Evolutionary conservation across 2,888 invertebrate genomes (phyloP).

Genomic region (Cinara cedri): DNA sequence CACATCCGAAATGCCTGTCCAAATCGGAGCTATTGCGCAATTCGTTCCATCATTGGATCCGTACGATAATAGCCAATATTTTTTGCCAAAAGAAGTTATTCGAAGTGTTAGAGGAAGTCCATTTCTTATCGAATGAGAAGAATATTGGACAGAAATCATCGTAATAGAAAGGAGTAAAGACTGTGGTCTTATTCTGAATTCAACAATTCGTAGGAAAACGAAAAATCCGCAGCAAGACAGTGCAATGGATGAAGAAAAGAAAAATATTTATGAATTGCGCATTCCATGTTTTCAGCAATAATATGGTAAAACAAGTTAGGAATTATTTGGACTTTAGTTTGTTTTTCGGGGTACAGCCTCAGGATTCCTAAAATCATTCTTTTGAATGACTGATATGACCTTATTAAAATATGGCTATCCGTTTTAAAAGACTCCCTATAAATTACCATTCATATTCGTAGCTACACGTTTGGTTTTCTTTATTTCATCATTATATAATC

Average conservation of each 20-base stretch:
- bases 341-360: background rate
- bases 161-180: no score
- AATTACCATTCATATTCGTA: background rate
- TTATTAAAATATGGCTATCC: background rate
- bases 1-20: conserved; percentile 8
- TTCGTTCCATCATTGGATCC: background rate
- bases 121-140: background rate
- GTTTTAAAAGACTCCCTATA: background rate
- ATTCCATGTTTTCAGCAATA: conserved; percentile 3
- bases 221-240: conserved; percentile 1
- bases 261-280: background rate
- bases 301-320: background rate
- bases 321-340: background rate
- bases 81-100: conserved; percentile 12
- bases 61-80: conserved; percentile 8
- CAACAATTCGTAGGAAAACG: background rate
- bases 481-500: background rate
- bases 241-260: background rate
- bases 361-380: conserved; percentile 3
- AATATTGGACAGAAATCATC: background rate
- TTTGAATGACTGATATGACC: background rate
- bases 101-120: conserved; percentile 16
- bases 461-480: background rate
- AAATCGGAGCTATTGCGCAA: conserved; percentile 8
- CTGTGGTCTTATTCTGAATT: no score